These are phyloP conservation scores for Barbus barbus DNA, from an alignment of 2,113 vertebrate species.

Conservation along the genomic window DNA sequence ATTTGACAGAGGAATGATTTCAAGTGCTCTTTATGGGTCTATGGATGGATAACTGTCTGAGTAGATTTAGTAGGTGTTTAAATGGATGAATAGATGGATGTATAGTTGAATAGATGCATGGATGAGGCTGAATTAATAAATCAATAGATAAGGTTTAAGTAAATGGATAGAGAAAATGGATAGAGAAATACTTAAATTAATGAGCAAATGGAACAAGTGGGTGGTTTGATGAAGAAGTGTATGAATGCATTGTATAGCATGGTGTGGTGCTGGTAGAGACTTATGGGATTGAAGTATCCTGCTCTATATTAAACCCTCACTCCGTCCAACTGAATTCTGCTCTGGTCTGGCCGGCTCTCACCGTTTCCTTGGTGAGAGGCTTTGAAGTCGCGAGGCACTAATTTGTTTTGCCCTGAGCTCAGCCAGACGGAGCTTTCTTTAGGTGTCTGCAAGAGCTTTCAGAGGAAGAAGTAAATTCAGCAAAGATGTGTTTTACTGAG, in stretches of 20 bases:
- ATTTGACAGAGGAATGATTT: not conserved
- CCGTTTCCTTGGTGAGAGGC: conserved; percentile 35
- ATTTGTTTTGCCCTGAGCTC: conserved; percentile 43
- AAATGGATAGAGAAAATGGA: too few species aligned
- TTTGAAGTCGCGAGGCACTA: conserved; percentile 41
- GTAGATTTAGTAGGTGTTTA: too few species aligned
- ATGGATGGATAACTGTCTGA: too few species aligned
- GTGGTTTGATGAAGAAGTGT: not conserved
- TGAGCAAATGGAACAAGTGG: not conserved
- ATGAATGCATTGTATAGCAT: not conserved
- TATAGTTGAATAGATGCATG: not conserved
- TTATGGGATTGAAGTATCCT: conserved; percentile 5
- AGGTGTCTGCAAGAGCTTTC: conserved; percentile 41
- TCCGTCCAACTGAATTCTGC: not conserved
- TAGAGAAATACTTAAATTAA: too few species aligned
- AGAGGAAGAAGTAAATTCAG: too few species aligned
- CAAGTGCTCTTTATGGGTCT: not conserved
- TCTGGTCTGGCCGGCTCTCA: conserved; percentile 10
- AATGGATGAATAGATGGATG: not conserved
- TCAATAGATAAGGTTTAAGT: too few species aligned
- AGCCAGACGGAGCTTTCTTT: conserved; percentile 35
- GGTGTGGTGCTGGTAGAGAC: not conserved
- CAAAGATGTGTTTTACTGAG: conserved; percentile 41
- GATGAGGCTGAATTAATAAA: not conserved
- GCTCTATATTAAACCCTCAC: conserved; percentile 22